A percentile compares a stretch with the other conserved stretches of the same genome.
Evolutionary conservation across 2,113 vertebrate genomes (phyloP).

Genomic region (Anolis sagrei): DNA sequence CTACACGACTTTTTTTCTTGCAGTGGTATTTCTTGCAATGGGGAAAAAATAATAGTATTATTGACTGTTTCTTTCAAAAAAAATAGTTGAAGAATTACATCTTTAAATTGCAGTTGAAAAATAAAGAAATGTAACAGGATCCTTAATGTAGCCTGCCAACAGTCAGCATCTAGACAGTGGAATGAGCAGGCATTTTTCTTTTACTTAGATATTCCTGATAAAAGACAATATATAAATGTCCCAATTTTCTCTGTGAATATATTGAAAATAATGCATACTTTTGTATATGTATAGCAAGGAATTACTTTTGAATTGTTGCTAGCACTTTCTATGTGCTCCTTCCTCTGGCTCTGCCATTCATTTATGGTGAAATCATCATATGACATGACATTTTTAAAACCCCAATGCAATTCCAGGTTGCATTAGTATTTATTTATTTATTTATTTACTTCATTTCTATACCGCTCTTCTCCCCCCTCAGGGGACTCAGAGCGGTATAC

Average conservation of each 20-base stretch:
- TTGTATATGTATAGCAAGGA: not conserved
- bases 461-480: no score
- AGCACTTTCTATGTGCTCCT: not conserved
- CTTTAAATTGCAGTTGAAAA: not conserved
- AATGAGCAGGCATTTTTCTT: not conserved
- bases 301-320: not conserved
- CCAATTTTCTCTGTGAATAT: not conserved
- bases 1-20: no score
- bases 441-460: no score
- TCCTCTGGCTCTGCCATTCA: not conserved
- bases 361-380: not conserved
- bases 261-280: not conserved
- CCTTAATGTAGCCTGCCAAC: not conserved
- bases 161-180: not conserved
- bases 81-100: no score
- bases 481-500: no score
- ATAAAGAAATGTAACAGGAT: not conserved
- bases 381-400: no score
- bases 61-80: no score
- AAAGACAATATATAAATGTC: not conserved
- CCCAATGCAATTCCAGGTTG: no score
- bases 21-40: no score
- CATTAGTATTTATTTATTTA: no score
- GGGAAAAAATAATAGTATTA: no score
- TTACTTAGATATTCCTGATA: not conserved